These are phyloP conservation scores for Abscondita cerata DNA, from an alignment of 2,888 invertebrate species.

Conservation along the genomic window DNA sequence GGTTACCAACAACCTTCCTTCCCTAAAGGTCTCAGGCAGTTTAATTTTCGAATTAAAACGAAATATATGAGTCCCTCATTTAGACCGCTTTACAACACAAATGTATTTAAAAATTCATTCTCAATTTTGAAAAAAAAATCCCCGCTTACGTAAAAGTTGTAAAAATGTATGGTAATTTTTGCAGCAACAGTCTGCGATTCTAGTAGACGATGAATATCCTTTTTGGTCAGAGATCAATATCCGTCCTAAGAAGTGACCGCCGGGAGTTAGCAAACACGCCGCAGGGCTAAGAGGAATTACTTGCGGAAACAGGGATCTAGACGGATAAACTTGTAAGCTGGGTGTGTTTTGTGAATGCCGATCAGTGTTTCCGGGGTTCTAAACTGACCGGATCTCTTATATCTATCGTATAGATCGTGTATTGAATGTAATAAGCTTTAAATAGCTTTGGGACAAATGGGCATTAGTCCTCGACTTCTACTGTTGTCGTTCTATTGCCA, in stretches of 20 bases:
- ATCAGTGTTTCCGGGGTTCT: conserved; percentile 46
- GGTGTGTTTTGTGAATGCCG: conserved; percentile 53
- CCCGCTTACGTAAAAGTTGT: no score
- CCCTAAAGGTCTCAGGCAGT: conserved; percentile 23
- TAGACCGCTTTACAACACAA: conserved; percentile 4
- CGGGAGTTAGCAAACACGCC: conserved; percentile 50
- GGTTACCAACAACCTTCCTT: conserved; percentile 24
- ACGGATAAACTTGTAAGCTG: conserved; percentile 54
- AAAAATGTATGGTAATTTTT: conserved; percentile 15
- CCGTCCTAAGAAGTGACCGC: conserved; percentile 49
- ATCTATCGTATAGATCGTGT: conserved; percentile 37
- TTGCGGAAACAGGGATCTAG: conserved; percentile 55
- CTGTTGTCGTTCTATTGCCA: conserved; percentile 7
- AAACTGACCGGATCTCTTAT: conserved; percentile 35
- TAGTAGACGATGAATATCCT: conserved; percentile 35
- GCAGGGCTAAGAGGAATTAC: conserved; percentile 52
- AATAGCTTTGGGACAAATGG: conserved; percentile 35
- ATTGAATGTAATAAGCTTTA: conserved; percentile 40
- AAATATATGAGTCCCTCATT: conserved; percentile 17
- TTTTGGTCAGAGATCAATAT: conserved; percentile 49
- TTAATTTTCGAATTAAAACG: conserved; percentile 23
- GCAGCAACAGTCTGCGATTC: conserved; percentile 34
- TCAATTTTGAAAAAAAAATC: background rate
- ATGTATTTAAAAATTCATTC: conserved; percentile 2
- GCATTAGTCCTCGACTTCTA: conserved; percentile 25